Evolutionary conservation across 2,888 invertebrate genomes (phyloP).

Genomic region (Tinea semifulvella): DNA sequence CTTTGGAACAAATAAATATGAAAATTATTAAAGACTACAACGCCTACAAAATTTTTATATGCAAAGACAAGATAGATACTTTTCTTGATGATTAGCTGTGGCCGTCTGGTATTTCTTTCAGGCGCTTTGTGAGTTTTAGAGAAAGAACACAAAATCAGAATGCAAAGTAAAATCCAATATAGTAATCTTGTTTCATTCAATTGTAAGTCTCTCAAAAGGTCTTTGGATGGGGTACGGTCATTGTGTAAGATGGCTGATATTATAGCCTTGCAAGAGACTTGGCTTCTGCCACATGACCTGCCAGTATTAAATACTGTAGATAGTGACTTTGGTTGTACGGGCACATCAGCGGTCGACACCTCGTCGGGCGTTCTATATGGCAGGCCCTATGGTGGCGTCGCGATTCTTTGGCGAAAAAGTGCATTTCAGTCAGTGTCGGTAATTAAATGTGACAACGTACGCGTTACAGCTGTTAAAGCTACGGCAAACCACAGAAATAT

Average conservation of each 20-base stretch:
- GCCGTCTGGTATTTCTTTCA: constrained; percentile 18
- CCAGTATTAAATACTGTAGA: not conserved
- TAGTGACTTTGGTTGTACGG: constrained; percentile 10
- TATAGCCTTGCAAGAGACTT: constrained; percentile 14
- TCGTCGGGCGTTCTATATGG: constrained; percentile 11
- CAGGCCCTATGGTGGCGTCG: constrained; percentile 14
- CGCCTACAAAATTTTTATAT: not conserved
- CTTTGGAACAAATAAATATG: not conserved
- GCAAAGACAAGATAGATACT: too few relatives aligned
- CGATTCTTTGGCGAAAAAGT: constrained; percentile 14
- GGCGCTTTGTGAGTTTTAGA: constrained; percentile 16
- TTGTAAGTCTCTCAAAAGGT: constrained; percentile 8
- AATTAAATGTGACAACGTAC: constrained; percentile 7
- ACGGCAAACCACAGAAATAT: not conserved
- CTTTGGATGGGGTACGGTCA: not conserved
- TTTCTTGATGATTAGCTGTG: constrained; percentile 19
- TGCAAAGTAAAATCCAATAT: not conserved
- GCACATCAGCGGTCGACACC: constrained; percentile 13
- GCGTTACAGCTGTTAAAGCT: constrained; percentile 1
- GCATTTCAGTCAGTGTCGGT: constrained; percentile 3
- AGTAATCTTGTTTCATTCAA: constrained; percentile 12
- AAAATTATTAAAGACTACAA: constrained; percentile 1
- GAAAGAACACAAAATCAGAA: too few relatives aligned
- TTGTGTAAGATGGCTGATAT: constrained; percentile 11
- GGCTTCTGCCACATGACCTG: constrained; percentile 14